Evolutionary conservation across 2,113 vertebrate genomes (phyloP), one percentile per base, ranked within the genome.

Genomic region (Hippocampus abdominalis): DNA sequence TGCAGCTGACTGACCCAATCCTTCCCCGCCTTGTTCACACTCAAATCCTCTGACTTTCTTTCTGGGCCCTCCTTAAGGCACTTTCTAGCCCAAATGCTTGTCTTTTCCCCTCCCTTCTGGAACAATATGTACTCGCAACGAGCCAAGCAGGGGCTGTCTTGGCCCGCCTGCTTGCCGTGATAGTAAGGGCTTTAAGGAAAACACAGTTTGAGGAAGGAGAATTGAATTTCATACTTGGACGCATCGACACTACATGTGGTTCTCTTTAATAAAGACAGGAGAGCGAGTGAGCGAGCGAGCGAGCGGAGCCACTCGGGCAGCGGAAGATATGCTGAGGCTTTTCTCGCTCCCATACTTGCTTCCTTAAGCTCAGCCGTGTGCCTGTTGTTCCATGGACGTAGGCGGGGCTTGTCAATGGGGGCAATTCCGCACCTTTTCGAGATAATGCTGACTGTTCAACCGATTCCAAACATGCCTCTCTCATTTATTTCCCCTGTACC

Each of bases 151-250:
- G 85, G 46, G 12, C 86, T 49, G 84, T 73, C 85, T 84, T 11
- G 74, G 75, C 84, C 83, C 59, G 84, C 81, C 86, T 90, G 90
- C 80, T 75, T 65, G 46, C 84, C 73, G 84, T 86, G 91, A 92
- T 91, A 91, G 89, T 83, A 86, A 79, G 77, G 51, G 83, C 87
- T 91, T 90, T 91, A 90, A 90, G 90, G 91, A 90, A 88, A 90
- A 90, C 87, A 89, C 81, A 51, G 88, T 90, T 88, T 86, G 81
- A 80, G 74, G 87, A 88, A 91, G 88, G 87, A 89, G 88, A 90
- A 92, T 89, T 90, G 90, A 92, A 92, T 92, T 91, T 91, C 91
- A 92, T 91, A 90, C 91, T 89, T 91, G 90, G 87, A 82, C 78
- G 91, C 87, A 42, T 78, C 75, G 74, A 84, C 86, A 85, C 87